These are phyloP conservation scores for Podabrus alpinus DNA, from an alignment of 2,888 invertebrate species.

Conservation along the genomic window DNA sequence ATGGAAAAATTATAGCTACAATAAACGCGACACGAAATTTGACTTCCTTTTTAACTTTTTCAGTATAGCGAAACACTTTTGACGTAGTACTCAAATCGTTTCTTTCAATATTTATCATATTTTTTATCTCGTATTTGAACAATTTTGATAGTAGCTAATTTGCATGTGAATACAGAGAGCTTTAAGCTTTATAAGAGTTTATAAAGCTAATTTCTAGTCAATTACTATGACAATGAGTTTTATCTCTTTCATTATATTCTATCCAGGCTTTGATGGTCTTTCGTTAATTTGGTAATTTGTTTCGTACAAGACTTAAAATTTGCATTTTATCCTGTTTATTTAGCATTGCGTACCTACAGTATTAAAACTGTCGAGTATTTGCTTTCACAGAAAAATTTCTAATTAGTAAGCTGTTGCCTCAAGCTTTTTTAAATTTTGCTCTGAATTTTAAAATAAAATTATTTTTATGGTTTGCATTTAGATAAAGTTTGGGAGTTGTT, in stretches of 20 bases:
- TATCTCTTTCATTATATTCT: conserved; percentile 12
- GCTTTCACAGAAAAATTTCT: background rate
- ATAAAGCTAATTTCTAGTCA: conserved; percentile 21
- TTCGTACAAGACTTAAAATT: conserved; percentile 6
- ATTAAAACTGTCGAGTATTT: background rate
- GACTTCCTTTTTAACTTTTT: background rate
- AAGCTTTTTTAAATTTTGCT: background rate
- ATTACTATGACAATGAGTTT: conserved; percentile 23
- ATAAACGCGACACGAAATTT: background rate
- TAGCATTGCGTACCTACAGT: background rate
- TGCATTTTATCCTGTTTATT: background rate
- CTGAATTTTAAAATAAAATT: background rate
- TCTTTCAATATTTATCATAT: background rate
- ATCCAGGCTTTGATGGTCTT: conserved; percentile 15
- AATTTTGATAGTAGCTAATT: conserved; percentile 1
- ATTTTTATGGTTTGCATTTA: background rate
- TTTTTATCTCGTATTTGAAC: background rate
- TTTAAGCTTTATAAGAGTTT: conserved; percentile 11
- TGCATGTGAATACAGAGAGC: conserved; percentile 15
- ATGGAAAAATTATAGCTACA: background rate
- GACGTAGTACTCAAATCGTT: background rate
- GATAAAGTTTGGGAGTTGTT: background rate
- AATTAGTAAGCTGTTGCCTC: background rate
- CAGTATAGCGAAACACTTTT: background rate
- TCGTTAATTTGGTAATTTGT: conserved; percentile 17